These are phyloP conservation scores for Pilophorus perplexus DNA, from an alignment of 2,888 invertebrate genomes.

Conservation along the genomic window DNA sequence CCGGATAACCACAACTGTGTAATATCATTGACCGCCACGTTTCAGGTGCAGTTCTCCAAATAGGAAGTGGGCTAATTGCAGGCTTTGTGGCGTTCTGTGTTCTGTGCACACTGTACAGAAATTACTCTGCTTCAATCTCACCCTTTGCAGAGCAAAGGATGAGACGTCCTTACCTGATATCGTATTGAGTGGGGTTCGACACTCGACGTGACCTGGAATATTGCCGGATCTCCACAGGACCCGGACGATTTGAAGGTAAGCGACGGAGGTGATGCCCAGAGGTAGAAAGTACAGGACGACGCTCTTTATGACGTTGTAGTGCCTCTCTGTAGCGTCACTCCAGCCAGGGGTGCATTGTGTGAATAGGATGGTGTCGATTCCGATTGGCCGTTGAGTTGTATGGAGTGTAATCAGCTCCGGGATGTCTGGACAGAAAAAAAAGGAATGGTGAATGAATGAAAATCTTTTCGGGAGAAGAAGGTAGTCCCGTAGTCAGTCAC, in stretches of 20 bases:
- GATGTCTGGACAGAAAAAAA: slow-evolving; percentile 59
- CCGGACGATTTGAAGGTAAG: slow-evolving; percentile 78
- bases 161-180: slow-evolving; percentile 23
- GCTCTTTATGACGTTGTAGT: slow-evolving; percentile 67
- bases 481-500: too few relatives aligned
- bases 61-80: too few relatives aligned
- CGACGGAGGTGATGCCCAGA: slow-evolving; percentile 75
- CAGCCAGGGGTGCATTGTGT: slow-evolving; percentile 72
- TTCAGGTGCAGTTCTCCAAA: too few relatives aligned
- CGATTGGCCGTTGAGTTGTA: slow-evolving; percentile 50
- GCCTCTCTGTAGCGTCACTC: slow-evolving; percentile 66
- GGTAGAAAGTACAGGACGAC: slow-evolving; percentile 77
- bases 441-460: background rate
- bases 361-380: slow-evolving; percentile 62
- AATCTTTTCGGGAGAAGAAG: too few relatives aligned
- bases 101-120: too few relatives aligned
- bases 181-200: slow-evolving; percentile 35
- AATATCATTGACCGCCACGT: too few relatives aligned
- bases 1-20: too few relatives aligned
- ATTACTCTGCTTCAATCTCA: too few relatives aligned
- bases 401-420: slow-evolving; percentile 73
- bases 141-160: background rate
- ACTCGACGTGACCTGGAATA: slow-evolving; percentile 65
- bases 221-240: slow-evolving; percentile 79
- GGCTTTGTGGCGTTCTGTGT: too few relatives aligned